phyloP scores from a whole-genome alignment of 2,113 vertebrate species.

The Caranx melampygus region DNA sequence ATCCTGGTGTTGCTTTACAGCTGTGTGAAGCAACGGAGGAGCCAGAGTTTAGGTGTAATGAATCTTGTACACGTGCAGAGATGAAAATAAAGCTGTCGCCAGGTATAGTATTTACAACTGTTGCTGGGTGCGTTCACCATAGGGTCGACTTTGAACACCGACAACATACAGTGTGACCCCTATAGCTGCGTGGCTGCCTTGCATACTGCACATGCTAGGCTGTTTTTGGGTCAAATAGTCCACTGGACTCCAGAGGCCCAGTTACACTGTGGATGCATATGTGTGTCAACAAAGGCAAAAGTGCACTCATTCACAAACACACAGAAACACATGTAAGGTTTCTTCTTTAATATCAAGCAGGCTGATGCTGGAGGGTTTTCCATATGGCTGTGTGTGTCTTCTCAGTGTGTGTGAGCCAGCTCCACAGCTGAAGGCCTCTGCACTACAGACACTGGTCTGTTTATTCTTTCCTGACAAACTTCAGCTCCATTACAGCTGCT shows the following conservation, averaged over 20 bases:
- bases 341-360: neutral
- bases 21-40: neutral
- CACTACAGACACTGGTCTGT: conserved; percentile 13
- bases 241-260: neutral
- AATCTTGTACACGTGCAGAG: neutral
- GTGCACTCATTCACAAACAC: conserved; percentile 6
- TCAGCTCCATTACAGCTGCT: conserved; percentile 36
- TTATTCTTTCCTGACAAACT: conserved; percentile 13
- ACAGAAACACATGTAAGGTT: neutral
- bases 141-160: neutral
- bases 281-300: neutral
- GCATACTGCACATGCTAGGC: conserved; percentile 8
- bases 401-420: conserved; percentile 5
- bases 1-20: conserved; percentile 1
- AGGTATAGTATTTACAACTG: neutral
- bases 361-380: conserved; percentile 13
- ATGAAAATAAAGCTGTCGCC: conserved; percentile 26
- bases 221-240: neutral
- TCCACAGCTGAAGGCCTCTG: conserved; percentile 15
- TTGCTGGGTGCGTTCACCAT: conserved; percentile 19
- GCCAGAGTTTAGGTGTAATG: neutral
- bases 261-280: neutral
- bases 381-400: neutral
- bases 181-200: conserved; percentile 22
- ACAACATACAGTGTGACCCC: neutral